Evolutionary conservation across 2,888 invertebrate genomes (phyloP).

Genomic region (Parthenolecanium corni): DNA sequence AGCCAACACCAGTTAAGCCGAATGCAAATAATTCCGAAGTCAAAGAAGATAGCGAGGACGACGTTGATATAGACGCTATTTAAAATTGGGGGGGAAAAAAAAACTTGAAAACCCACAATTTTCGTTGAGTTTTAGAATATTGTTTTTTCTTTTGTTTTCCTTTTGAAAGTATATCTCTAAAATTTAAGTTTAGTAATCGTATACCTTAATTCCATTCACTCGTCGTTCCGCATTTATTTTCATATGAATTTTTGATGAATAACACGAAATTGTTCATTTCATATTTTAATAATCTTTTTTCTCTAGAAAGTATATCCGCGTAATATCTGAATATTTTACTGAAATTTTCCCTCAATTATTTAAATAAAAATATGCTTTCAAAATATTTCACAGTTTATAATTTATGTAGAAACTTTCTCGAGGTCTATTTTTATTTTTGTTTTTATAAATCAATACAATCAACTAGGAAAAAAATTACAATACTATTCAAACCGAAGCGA

Average conservation of each 20-base stretch:
- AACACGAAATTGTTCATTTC: slow-evolving; percentile 23
- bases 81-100: slow-evolving; percentile 42
- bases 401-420: too few relatives aligned
- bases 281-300: slow-evolving; percentile 12
- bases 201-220: slow-evolving; percentile 3
- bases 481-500: too few relatives aligned
- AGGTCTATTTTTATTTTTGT: too few relatives aligned
- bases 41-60: slow-evolving; percentile 60
- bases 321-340: neutral
- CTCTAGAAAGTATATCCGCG: neutral
- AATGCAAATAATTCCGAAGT: slow-evolving; percentile 38
- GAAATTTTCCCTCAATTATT: neutral
- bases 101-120: neutral
- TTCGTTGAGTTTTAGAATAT: neutral
- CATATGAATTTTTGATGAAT: neutral
- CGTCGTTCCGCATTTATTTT: neutral
- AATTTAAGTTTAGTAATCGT: slow-evolving; percentile 17
- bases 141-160: slow-evolving; percentile 1
- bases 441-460: too few relatives aligned
- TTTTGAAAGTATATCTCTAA: slow-evolving; percentile 5
- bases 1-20: slow-evolving; percentile 38
- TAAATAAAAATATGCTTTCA: slow-evolving; percentile 9
- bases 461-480: too few relatives aligned
- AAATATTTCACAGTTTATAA: neutral
- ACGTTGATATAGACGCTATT: slow-evolving; percentile 87